phyloP scores from a whole-genome alignment of 1,140 invertebrate species.

The Rhynchophorus ferrugineus region DNA sequence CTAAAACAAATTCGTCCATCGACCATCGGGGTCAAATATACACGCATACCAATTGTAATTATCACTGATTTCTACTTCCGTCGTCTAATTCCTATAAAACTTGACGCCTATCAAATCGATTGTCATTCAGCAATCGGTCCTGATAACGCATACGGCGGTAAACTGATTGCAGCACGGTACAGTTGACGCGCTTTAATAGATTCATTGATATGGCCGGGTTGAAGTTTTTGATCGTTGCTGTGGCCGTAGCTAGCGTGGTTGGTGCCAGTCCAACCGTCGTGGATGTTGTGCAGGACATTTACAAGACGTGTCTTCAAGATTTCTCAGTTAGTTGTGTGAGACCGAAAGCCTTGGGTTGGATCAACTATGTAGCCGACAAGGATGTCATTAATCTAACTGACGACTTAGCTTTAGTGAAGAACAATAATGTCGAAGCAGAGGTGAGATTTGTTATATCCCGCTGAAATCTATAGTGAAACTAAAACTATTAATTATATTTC shows the following conservation, averaged over 20 bases:
- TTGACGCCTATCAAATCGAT: constrained; percentile 11
- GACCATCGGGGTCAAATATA: constrained; percentile 3
- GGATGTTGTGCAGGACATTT: constrained; percentile 53
- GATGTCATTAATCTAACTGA: constrained; percentile 64
- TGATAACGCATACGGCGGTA: constrained; percentile 2
- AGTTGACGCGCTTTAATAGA: neutral
- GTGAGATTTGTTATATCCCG: constrained; percentile 18
- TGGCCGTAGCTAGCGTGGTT: constrained; percentile 17
- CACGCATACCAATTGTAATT: constrained; percentile 6
- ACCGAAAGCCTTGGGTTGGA: constrained; percentile 65
- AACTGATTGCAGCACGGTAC: too few species aligned
- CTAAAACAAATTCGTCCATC: neutral
- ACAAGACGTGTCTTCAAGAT: constrained; percentile 54
- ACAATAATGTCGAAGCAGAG: constrained; percentile 42
- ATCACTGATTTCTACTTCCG: constrained; percentile 19
- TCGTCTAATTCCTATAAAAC: constrained; percentile 16
- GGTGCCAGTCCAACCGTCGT: constrained; percentile 43
- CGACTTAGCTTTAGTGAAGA: constrained; percentile 61
- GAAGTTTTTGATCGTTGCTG: constrained; percentile 23
- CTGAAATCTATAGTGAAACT: neutral
- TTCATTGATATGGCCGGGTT: constrained; percentile 19
- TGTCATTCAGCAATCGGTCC: constrained; percentile 5
- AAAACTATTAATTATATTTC: neutral
- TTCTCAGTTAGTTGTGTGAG: constrained; percentile 62
- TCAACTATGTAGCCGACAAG: constrained; percentile 55